These are phyloP conservation scores for Nesospiza acunhae DNA, from an alignment of 2,113 vertebrate genomes.

Conservation along the genomic window DNA sequence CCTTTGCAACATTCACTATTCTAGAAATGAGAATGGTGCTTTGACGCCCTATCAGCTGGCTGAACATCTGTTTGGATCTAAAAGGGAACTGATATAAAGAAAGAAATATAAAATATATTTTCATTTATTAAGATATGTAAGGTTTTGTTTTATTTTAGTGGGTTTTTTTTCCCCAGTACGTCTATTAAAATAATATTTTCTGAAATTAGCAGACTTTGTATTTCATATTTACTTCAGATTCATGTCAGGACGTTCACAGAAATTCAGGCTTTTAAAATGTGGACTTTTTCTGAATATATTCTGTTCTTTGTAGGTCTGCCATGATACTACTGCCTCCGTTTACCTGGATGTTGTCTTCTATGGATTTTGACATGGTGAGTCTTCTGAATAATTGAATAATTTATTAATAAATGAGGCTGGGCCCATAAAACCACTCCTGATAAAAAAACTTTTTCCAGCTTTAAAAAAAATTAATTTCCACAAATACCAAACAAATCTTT, in stretches of 20 bases:
- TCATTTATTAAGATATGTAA: background rate
- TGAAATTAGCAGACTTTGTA: background rate
- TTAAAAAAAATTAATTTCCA: background rate
- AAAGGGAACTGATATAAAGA: background rate
- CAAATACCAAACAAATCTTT: background rate
- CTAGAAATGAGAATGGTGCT: background rate
- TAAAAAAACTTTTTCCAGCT: background rate
- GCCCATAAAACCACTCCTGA: background rate
- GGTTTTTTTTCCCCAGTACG: fast-evolving
- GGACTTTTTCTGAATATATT: background rate
- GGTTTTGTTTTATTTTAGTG: background rate
- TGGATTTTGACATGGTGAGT: background rate
- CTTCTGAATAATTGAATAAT: background rate
- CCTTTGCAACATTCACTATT: background rate
- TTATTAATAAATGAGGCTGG: background rate
- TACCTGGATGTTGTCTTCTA: background rate
- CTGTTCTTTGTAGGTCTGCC: background rate
- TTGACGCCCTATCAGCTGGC: background rate
- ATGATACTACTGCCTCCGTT: background rate
- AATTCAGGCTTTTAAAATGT: background rate
- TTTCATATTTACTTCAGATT: background rate
- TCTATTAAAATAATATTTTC: background rate
- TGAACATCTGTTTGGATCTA: background rate
- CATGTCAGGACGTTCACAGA: background rate
- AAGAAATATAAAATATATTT: background rate